Evolutionary conservation across 2,888 invertebrate genomes (phyloP), one percentile per base, ranked within the genome.

Genomic region (Noctua janthina): DNA sequence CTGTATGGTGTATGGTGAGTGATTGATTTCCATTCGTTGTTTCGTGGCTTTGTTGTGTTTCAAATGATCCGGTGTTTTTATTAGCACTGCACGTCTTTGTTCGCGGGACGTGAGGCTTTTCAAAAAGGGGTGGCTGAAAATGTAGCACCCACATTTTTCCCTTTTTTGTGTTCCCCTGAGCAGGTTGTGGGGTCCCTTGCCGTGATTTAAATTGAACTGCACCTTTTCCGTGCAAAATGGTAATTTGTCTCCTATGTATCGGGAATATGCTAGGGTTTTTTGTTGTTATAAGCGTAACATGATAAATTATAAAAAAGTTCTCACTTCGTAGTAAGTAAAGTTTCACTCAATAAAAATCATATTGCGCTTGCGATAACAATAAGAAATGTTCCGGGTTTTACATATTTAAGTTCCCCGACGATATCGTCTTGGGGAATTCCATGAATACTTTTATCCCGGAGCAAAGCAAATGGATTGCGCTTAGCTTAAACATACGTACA

Each of bases 201-300:
- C 73, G 74, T 81, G 83, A 83, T 86, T 87, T 81, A 88, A 88
- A 90, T 90, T 88, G 83, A 89, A 88, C 90, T 89, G 88, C 88
- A 89, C 84, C 78, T 82, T 87, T 85, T 83, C 84, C 86, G 90
- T 88, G 82, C 69, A 75, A 82, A 81, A 86, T 73, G 67, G 86
- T 88, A 81, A 89, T 88, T 86, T 82, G 76, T 88, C 80, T 88
- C 76, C 43, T 77, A 72, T 15, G 54, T 69, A 76, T 79, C 59
- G 74, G 78, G 80, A 78, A 81, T 79, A 76, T 81, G 46, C 23
- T 71, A 66, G 59, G 62, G 43, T 68, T 82, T 80, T 39, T 72
- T 88, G 29, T 79, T 79, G 39, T 82, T 80, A 82, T 72, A 82
- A 80, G 78, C 77, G 70, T 81, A 76, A 78, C 76, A 66, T 76